Evolutionary conservation across 1,140 invertebrate species (phyloP).

Genomic region (Amyelois transitella): DNA sequence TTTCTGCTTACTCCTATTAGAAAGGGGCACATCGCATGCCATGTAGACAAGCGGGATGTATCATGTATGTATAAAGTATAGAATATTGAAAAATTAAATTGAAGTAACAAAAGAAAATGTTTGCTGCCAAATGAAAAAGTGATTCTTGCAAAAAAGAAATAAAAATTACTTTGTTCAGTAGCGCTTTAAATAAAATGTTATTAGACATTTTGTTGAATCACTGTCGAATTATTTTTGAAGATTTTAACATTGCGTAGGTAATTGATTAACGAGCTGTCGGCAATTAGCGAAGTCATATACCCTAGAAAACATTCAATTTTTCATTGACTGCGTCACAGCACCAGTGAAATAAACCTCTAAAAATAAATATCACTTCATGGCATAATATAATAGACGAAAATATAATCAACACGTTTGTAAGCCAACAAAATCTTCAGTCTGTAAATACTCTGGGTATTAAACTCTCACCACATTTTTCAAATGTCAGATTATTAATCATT

Average conservation of each 20-base stretch:
- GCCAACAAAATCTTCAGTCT: slow-evolving; percentile 3
- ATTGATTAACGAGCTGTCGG: slow-evolving; percentile 9
- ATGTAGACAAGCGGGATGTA: no score
- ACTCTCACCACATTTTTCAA: slow-evolving; percentile 6
- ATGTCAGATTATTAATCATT: not conserved
- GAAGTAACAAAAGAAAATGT: no score
- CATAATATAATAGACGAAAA: not conserved
- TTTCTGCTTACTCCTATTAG: no score
- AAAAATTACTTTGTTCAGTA: no score
- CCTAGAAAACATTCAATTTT: slow-evolving; percentile 9
- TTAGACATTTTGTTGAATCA: no score
- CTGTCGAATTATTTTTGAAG: not conserved
- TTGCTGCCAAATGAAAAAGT: no score
- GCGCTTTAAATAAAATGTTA: no score
- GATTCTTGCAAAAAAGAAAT: no score
- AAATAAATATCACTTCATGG: slow-evolving; percentile 24
- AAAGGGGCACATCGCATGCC: no score
- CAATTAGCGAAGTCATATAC: slow-evolving; percentile 15
- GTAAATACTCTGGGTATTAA: slow-evolving; percentile 8
- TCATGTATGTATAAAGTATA: no score
- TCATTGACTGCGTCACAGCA: slow-evolving; percentile 19
- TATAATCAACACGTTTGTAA: slow-evolving; percentile 11
- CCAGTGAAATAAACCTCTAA: slow-evolving; percentile 19
- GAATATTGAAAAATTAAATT: no score
- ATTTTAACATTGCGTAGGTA: not conserved